Evolutionary conservation across 2,797 vertebrate genomes (phyloP).

Genomic region (Galago senegalensis): DNA sequence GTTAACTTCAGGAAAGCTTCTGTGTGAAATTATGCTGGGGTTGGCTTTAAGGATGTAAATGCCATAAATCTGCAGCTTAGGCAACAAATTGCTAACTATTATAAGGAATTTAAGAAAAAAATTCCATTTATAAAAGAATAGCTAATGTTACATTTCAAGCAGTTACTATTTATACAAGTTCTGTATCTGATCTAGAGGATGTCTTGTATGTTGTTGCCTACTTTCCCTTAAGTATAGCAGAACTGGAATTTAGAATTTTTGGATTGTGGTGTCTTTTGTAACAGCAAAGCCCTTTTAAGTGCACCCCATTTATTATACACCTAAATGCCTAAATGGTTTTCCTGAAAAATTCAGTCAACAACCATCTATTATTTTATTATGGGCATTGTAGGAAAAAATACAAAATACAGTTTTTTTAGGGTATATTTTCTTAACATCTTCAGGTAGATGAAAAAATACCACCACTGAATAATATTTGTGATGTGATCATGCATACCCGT

Average conservation of each 20-base stretch:
- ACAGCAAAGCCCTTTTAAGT: background rate
- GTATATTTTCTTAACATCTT: conserved; percentile 3
- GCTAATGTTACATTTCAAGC: conserved; percentile 51
- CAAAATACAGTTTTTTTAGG: background rate
- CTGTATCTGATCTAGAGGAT: background rate
- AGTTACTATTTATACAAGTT: conserved; percentile 49
- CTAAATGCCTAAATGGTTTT: conserved; percentile 51
- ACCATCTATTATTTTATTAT: conserved; percentile 16
- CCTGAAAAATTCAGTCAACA: conserved; percentile 48
- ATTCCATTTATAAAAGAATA: conserved; percentile 67
- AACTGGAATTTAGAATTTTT: conserved; percentile 57
- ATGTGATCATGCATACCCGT: background rate
- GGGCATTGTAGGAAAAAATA: background rate
- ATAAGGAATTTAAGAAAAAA: conserved; percentile 74
- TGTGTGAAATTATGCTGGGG: conserved; percentile 75
- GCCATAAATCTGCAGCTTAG: conserved; percentile 64
- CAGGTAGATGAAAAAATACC: conserved; percentile 29
- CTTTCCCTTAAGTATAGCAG: background rate
- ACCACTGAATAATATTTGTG: conserved; percentile 40
- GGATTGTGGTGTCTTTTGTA: conserved; percentile 6
- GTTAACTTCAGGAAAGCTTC: conserved; percentile 68
- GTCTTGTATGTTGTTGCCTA: conserved; percentile 10
- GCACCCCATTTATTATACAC: background rate
- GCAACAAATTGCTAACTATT: conserved; percentile 75
- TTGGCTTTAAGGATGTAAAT: conserved; percentile 81